A percentile compares a stretch with the other conserved stretches of the same genome.
Conservation (phyloP, 92 coral and sea anemone species). For the Phenganax subtilis region DNA sequence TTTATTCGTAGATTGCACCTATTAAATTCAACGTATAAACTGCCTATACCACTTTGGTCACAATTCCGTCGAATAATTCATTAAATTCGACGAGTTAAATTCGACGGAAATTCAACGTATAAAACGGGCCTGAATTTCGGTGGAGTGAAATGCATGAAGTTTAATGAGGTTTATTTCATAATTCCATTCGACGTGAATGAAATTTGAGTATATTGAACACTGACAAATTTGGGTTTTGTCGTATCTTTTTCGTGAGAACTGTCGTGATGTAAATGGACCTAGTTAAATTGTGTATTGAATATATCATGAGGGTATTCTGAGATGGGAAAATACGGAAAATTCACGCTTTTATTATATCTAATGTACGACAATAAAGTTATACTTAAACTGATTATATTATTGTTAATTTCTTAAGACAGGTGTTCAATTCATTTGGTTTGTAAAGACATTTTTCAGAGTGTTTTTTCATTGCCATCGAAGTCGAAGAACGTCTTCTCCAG, state of each 20-base stretch:
- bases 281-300: slow-evolving; percentile 4
- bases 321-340: slow-evolving; percentile 4
- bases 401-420: neutral
- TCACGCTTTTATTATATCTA: neutral
- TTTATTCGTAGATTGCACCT: too few relatives aligned
- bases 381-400: slow-evolving; percentile 1
- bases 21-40: too few relatives aligned
- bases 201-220: neutral
- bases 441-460: slow-evolving; percentile 3
- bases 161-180: neutral
- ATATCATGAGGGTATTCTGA: neutral
- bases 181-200: neutral
- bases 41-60: too few relatives aligned
- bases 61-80: too few relatives aligned
- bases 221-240: neutral
- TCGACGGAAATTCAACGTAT: too few relatives aligned
- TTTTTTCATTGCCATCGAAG: neutral
- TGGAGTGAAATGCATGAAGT: slow-evolving; percentile 5
- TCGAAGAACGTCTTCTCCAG: slow-evolving; percentile 4
- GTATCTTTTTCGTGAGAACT: neutral
- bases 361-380: neutral
- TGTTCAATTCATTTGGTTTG: slow-evolving; percentile 1
- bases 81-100: too few relatives aligned
- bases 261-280: neutral
- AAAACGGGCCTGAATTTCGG: slow-evolving; percentile 8